These are phyloP conservation scores for Plagiodera versicolora DNA, from an alignment of 2,888 invertebrate species.

Conservation along the genomic window DNA sequence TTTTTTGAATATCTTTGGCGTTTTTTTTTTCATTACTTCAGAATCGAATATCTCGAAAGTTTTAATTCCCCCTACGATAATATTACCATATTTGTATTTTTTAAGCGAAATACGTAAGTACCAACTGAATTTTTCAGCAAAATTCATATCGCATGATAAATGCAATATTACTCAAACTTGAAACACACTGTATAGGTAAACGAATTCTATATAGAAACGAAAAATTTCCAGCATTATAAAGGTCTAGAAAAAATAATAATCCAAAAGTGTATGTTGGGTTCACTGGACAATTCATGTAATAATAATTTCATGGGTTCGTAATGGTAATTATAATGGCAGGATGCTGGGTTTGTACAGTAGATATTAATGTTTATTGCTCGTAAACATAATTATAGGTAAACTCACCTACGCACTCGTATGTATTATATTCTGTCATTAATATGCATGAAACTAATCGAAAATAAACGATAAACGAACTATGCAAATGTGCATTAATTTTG, in stretches of 20 bases:
- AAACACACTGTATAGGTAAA: too few species aligned
- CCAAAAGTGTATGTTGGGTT: neutral
- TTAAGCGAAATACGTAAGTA: too few species aligned
- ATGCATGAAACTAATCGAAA: neutral
- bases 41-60: too few species aligned
- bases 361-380: neutral
- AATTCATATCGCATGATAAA: too few species aligned
- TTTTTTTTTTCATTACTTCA: too few species aligned
- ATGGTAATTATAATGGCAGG: neutral
- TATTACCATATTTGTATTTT: too few species aligned
- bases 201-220: too few species aligned
- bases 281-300: neutral
- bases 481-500: slow-evolving; percentile 1
- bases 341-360: neutral
- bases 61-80: too few species aligned
- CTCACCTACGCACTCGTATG: neutral
- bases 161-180: too few species aligned
- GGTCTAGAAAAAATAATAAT: neutral
- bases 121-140: too few species aligned
- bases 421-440: neutral
- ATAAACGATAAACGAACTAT: neutral
- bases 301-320: neutral
- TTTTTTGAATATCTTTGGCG: too few species aligned
- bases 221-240: neutral
- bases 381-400: neutral